Conservation (phyloP, 1,140 invertebrate species). For the Drosophila kohkoa region DNA sequence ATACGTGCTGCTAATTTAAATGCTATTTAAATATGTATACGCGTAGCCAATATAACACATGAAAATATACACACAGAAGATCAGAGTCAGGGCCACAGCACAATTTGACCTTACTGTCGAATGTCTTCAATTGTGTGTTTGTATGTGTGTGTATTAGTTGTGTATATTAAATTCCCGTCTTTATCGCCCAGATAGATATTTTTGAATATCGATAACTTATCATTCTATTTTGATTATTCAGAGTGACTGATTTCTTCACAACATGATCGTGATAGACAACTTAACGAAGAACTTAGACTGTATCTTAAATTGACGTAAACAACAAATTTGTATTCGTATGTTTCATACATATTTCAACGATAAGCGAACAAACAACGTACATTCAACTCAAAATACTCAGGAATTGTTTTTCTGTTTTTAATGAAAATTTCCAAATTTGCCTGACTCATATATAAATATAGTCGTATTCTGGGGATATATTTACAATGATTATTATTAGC, state of each 20-base stretch:
- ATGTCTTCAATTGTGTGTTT: slow-evolving; percentile 18
- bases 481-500: neutral
- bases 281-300: slow-evolving; percentile 1
- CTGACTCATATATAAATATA: neutral
- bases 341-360: neutral
- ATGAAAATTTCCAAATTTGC: neutral
- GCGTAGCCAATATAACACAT: slow-evolving; percentile 44
- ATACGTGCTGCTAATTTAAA: slow-evolving; percentile 62
- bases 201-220: neutral
- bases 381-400: slow-evolving; percentile 29
- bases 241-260: neutral
- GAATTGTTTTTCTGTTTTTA: slow-evolving; percentile 5
- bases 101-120: slow-evolving; percentile 70
- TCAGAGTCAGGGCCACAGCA: slow-evolving; percentile 75
- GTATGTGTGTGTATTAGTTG: neutral
- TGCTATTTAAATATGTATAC: slow-evolving; percentile 50
- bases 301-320: slow-evolving; percentile 2
- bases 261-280: neutral
- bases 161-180: neutral
- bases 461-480: neutral
- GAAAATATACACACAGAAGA: slow-evolving; percentile 74
- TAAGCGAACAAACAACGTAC: slow-evolving; percentile 13
- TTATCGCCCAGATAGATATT: neutral
- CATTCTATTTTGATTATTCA: slow-evolving; percentile 7
- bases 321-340: slow-evolving; percentile 1